These are phyloP conservation scores for Drosophila lacicola DNA, from an alignment of 2,888 invertebrate species.

Conservation along the genomic window DNA sequence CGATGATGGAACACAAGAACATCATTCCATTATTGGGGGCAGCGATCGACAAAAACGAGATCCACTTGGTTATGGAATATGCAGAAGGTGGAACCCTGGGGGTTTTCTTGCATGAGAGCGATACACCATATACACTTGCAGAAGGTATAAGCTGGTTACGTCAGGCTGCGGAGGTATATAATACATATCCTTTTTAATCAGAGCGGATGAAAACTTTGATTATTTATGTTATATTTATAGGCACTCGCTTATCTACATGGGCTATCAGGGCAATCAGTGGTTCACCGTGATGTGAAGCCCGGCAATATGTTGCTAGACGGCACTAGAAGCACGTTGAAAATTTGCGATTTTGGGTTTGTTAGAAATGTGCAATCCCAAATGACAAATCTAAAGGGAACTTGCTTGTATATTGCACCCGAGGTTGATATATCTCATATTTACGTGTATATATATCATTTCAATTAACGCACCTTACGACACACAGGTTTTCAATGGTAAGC, in stretches of 20 bases:
- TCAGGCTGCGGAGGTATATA: conserved; percentile 18
- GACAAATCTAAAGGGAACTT: neutral
- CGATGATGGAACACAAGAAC: neutral
- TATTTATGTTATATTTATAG: neutral
- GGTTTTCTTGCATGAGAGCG: neutral
- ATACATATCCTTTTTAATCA: neutral
- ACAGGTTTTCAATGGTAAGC: neutral
- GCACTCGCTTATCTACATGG: neutral
- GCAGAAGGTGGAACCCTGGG: conserved; percentile 6
- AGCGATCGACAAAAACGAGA: fast-evolving
- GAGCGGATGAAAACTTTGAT: too few species aligned
- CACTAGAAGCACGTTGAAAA: neutral
- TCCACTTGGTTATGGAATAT: conserved; percentile 20
- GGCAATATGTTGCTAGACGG: conserved; percentile 13
- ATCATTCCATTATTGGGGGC: conserved; percentile 3
- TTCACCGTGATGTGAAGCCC: conserved; percentile 21
- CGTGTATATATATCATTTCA: neutral
- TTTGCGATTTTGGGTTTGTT: conserved; percentile 32
- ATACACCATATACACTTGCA: neutral
- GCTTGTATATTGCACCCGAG: conserved; percentile 14
- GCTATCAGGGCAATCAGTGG: fast-evolving
- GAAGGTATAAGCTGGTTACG: conserved; percentile 5
- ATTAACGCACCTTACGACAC: neutral
- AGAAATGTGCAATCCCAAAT: neutral
- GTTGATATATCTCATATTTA: neutral